Base-by-base conservation (phyloP, 2,888 invertebrate species). In the Eurytoma adleriae region DNA sequence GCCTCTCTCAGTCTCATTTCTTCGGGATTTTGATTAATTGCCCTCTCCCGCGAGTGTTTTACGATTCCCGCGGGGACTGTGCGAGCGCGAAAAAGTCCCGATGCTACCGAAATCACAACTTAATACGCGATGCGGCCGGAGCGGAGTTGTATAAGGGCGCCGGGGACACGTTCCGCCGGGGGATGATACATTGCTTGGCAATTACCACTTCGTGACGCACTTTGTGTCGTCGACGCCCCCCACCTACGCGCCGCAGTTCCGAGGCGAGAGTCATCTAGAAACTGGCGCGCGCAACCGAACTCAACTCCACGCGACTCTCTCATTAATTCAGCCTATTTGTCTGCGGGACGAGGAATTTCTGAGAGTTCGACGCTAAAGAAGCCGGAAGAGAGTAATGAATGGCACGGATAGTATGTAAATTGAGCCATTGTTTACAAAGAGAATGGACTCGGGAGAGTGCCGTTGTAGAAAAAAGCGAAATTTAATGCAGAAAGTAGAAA, bases 151-250 rank as follows among this genome's bases (percentile, higher is more conserved):
- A 67, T 14, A 50, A 5, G 48, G 54, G 57, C 24, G 69, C 50
- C 30, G 27, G n/a, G 30, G 27, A 67, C 62, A 66, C 27, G 74
- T 64, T 79, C 76, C 73, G 66, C 69, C 30, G n/a, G 18, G 24
- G 64, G 74, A 83, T 83, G 82, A 85, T 86, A 83, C 84, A 86
- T 85, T 85, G 85, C 85, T 85, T 78, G 82, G 85, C 84, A 87
- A 86, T 85, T 86, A 85, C 83, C 72, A 81, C 80, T 48, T 66
- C 54, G 18, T n/a, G 18, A 56, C 64, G 64, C 59, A 20, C 24
- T 27, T 16, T 24, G 27, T 59, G 54, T 70, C 13, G 30, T 3
- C 16, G 54, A 16, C 54, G n/a, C 30, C 18, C 18, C 57, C 4
- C 40, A 10, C 40, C 40, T 40, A 40, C 40, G 40, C 40, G 40